Evolutionary conservation across 2,888 invertebrate genomes (phyloP).

Genomic region (Brachypterus glaber): DNA sequence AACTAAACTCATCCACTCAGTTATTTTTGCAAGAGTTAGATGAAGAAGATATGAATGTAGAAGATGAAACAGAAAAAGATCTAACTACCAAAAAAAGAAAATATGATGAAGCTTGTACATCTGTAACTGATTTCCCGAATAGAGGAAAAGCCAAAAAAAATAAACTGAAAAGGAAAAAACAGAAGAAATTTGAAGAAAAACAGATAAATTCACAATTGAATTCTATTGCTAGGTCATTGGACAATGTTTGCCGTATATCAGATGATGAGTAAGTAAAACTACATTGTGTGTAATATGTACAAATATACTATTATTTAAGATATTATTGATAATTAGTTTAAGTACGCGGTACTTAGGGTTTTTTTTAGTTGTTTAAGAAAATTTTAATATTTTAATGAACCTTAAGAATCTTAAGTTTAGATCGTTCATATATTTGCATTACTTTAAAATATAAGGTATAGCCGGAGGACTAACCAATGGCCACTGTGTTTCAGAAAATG

Average conservation of each 20-base stretch:
- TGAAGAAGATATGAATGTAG: slow-evolving; percentile 15
- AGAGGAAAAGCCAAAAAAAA: slow-evolving; percentile 22
- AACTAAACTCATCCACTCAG: slow-evolving; percentile 22
- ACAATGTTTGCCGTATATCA: slow-evolving; percentile 34
- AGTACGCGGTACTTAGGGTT: no score
- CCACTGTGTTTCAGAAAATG: no score
- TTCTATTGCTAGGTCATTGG: slow-evolving; percentile 30
- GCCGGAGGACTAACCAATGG: no score
- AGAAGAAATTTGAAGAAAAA: slow-evolving; percentile 27
- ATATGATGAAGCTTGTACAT: slow-evolving; percentile 21
- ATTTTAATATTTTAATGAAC: no score
- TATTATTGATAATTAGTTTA: no score
- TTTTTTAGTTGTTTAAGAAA: no score
- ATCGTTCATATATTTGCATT: no score
- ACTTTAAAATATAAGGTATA: no score
- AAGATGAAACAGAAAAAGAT: slow-evolving; percentile 24
- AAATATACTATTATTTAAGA: no score
- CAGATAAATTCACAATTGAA: slow-evolving; percentile 24
- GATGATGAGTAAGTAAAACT: slow-evolving; percentile 30
- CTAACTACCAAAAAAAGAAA: slow-evolving; percentile 30
- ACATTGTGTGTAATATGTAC: no score
- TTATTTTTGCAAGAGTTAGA: slow-evolving; percentile 24
- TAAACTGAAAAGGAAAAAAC: slow-evolving; percentile 24
- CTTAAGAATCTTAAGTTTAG: no score
- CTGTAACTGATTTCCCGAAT: slow-evolving; percentile 19